Evolutionary conservation across 2,113 vertebrate genomes (phyloP), one percentile per base, ranked within the genome.

Genomic region (Panthera leo): DNA sequence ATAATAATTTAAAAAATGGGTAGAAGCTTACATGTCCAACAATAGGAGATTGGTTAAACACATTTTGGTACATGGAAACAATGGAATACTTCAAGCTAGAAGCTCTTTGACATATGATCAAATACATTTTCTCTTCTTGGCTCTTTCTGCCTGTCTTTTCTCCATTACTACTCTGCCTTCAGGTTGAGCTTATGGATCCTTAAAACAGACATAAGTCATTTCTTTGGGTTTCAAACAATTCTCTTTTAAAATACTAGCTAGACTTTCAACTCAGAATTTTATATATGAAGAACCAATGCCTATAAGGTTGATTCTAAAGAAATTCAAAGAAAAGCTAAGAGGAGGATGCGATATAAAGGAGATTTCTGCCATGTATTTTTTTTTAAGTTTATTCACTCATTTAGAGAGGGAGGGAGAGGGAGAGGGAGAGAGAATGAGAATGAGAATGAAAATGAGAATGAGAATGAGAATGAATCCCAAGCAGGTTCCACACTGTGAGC

Each of bases 171-270:
- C 4, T 67, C 18, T 42, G 45, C 39, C 39, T 80, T 89, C 31
- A 58, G 21, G 63, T n/a, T 94, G 51, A 85, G 27, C 11, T 94
- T 75, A 75, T 61, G 34, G 8, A 5, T 14, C 29, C n/a, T 63
- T 36, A 51, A 94, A 85, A 51, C 10, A 58, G 48, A 42, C 15
- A n/a, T 42, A 55, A 63, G 21, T 42, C 29, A 58, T 36, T 94
- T 51, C n/a, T 92, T 86, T 92, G 25, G 10, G 4, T 70, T 89
- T 97, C 55, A 86, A 86, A 80, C 9, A 85, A 92, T 89, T 89
- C 14, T 6, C 23, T 42, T 80, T 86, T 89, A 80, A 92, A 85
- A 89, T 85, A 76, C 48, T 79, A 85, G n/a, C 23, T 55, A 86
- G 31, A 82, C 7, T 95, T 84, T 45, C 16, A 75, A 89, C 27